phyloP scores from a whole-genome alignment of 2,797 vertebrate species.

The Sphaeramia orbicularis region DNA sequence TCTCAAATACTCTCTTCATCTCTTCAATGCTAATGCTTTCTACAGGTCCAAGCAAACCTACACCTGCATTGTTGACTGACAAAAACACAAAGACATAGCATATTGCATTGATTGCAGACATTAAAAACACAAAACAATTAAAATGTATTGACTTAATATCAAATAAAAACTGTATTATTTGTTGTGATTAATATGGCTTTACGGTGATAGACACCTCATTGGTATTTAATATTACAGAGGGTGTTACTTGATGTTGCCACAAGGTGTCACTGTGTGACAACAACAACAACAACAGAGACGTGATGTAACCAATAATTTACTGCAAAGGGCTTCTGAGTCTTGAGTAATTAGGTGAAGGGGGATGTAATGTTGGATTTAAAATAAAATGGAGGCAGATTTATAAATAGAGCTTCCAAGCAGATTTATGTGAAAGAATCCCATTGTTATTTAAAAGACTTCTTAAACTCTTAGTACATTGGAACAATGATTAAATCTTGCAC shows the following conservation, averaged over 20 bases:
- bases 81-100: slow-evolving; percentile 12
- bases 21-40: slow-evolving; percentile 91
- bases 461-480: too few relatives aligned
- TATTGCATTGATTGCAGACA: neutral
- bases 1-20: slow-evolving; percentile 93
- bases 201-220: neutral
- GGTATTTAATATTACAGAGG: neutral
- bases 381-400: slow-evolving; percentile 39
- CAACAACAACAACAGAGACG: slow-evolving; percentile 26
- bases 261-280: slow-evolving; percentile 75
- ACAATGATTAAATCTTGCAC: too few relatives aligned
- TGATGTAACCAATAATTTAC: slow-evolving; percentile 52
- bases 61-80: slow-evolving; percentile 93
- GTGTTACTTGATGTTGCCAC: slow-evolving; percentile 50
- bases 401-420: slow-evolving; percentile 55
- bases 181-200: neutral
- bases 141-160: neutral
- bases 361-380: slow-evolving; percentile 43
- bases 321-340: slow-evolving; percentile 47
- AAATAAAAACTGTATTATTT: neutral
- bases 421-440: neutral
- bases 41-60: slow-evolving; percentile 91
- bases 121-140: neutral
- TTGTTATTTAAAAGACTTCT: too few relatives aligned
- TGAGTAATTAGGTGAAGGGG: slow-evolving; percentile 67